These are phyloP conservation scores for Macrosiphum euphorbiae DNA, from an alignment of 2,888 invertebrate genomes.

Conservation along the genomic window DNA sequence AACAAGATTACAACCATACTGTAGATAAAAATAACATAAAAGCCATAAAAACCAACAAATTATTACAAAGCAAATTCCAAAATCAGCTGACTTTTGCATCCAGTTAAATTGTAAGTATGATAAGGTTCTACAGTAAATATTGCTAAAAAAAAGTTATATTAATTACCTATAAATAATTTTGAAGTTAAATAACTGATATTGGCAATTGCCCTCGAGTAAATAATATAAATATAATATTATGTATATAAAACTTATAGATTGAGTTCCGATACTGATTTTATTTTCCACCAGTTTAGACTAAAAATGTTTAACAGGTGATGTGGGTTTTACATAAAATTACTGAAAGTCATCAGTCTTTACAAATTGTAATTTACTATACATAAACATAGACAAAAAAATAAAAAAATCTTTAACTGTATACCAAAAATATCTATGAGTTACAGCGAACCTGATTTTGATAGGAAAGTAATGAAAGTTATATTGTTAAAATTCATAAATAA, in stretches of 20 bases:
- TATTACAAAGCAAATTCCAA: background rate
- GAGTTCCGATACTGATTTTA: background rate
- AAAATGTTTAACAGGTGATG: background rate
- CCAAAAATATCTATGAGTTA: background rate
- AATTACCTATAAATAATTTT: background rate
- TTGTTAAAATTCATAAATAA: background rate
- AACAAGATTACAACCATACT: background rate
- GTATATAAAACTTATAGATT: background rate
- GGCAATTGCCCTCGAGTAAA: background rate
- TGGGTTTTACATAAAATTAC: background rate
- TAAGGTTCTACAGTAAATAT: background rate
- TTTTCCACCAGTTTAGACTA: background rate
- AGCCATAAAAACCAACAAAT: background rate
- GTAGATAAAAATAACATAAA: conserved; percentile 17
- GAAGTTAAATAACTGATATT: background rate
- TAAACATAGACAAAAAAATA: background rate
- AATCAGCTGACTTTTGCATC: background rate
- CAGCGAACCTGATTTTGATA: background rate
- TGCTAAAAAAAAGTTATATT: background rate
- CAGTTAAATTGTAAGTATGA: background rate
- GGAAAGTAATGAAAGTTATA: background rate
- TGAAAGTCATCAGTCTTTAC: background rate
- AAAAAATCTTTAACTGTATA: background rate
- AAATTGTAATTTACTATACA: background rate
- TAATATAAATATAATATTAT: background rate